Evolutionary conservation across 2,113 vertebrate species (phyloP).

Genomic region (Morone saxatilis): DNA sequence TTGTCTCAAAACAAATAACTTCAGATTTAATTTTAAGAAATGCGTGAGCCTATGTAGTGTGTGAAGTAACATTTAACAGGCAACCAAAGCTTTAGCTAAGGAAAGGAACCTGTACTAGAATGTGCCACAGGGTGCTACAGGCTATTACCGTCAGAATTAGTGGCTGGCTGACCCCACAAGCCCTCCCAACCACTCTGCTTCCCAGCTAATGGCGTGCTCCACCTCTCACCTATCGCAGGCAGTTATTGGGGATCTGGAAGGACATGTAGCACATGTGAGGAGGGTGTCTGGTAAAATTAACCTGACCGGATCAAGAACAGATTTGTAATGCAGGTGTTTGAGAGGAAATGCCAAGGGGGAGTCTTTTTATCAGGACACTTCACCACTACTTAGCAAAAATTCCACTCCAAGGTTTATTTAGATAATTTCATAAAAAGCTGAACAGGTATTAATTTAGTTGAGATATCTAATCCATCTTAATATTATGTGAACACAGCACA

Average conservation of each 20-base stretch:
- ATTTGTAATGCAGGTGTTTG: slow-evolving; percentile 55
- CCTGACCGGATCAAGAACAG: slow-evolving; percentile 42
- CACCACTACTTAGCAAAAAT: slow-evolving; percentile 22
- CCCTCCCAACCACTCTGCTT: not conserved
- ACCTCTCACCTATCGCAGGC: slow-evolving; percentile 7
- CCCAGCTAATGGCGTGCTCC: slow-evolving; percentile 10
- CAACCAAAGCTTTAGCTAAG: slow-evolving; percentile 29
- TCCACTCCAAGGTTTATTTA: not conserved
- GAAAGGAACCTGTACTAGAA: slow-evolving; percentile 4
- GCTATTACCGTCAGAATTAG: slow-evolving; percentile 48
- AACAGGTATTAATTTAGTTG: slow-evolving; percentile 5
- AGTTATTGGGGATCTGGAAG: slow-evolving; percentile 25
- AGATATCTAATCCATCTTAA: slow-evolving; percentile 1
- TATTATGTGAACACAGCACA: not conserved
- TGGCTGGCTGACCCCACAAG: slow-evolving; percentile 17
- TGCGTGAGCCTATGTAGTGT: not conserved
- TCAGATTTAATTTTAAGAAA: slow-evolving; percentile 14
- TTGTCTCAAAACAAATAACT: slow-evolving; percentile 38
- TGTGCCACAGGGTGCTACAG: slow-evolving; percentile 24
- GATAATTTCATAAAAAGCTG: slow-evolving; percentile 14
- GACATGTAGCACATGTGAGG: slow-evolving; percentile 34
- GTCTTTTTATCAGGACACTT: slow-evolving; percentile 25
- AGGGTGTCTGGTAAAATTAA: slow-evolving; percentile 46
- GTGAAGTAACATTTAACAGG: slow-evolving; percentile 29
- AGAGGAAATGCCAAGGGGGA: slow-evolving; percentile 54